Conservation (phyloP, 2,113 vertebrate species). For the Mesembrinibis cayennensis region DNA sequence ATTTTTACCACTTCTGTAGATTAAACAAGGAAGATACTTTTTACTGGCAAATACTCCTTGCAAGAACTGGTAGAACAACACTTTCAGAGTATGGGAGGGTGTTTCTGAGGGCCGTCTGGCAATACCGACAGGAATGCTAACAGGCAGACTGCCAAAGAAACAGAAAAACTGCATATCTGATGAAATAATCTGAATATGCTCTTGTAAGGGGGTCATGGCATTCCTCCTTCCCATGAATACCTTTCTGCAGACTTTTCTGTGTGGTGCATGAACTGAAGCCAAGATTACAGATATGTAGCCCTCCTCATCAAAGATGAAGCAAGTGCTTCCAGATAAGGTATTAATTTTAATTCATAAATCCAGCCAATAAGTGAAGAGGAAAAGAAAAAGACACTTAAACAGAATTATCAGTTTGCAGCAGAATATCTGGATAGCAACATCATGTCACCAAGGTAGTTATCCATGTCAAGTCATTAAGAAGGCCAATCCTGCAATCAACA, state of each 20-base stretch:
- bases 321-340: not conserved
- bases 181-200: not conserved
- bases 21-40: not conserved
- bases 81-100: rapidly evolving
- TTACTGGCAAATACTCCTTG: not conserved
- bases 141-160: not conserved
- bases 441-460: not conserved
- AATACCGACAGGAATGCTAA: not conserved
- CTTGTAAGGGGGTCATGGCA: not conserved
- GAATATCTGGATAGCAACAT: not conserved
- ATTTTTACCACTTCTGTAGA: not conserved
- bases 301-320: not conserved
- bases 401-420: not conserved
- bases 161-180: not conserved
- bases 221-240: not conserved
- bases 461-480: not conserved
- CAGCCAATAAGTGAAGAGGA: not conserved
- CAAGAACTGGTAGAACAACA: not conserved
- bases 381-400: not conserved
- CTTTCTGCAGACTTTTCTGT: not conserved
- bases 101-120: not conserved
- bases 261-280: not conserved
- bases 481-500: not conserved
- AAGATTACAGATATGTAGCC: not conserved
- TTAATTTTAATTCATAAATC: not conserved